Conservation (phyloP, 2,797 vertebrate genomes). For the Loriculus beryllinus region DNA sequence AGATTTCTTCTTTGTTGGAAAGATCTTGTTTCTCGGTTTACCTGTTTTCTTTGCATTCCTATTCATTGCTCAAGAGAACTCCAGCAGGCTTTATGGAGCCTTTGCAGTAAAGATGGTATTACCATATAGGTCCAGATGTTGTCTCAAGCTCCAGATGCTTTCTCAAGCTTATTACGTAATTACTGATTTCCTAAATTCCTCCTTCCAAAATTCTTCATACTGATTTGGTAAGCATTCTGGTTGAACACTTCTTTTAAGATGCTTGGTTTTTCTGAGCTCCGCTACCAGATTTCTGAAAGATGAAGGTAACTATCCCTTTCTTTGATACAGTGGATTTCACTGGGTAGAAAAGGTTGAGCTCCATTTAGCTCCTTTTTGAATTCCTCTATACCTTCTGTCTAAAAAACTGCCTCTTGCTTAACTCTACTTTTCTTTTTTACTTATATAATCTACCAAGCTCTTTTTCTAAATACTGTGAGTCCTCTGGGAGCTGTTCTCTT, state of each 20-base stretch:
- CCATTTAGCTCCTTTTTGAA: neutral
- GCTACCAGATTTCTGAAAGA: neutral
- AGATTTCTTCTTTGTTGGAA: neutral
- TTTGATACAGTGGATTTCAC: neutral
- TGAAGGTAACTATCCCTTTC: neutral
- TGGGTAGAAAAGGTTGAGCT: neutral
- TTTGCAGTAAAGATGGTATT: neutral
- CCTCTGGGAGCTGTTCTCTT: neutral
- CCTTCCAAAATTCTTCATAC: neutral
- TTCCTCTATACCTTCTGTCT: neutral
- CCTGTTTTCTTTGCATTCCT: neutral
- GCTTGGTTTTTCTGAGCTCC: neutral
- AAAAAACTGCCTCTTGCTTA: neutral
- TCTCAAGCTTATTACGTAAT: neutral
- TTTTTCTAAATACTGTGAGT: neutral
- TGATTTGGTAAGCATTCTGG: neutral
- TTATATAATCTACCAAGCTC: neutral
- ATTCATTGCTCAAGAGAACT: neutral
- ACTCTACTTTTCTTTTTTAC: neutral
- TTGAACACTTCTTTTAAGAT: neutral
- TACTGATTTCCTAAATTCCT: neutral
- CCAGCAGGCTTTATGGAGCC: neutral
- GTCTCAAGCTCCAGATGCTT: neutral
- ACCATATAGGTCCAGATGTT: neutral
- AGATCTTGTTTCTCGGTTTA: neutral